A percentile compares a stretch with the other conserved stretches of the same genome.
Evolutionary conservation across 2,888 invertebrate genomes (phyloP).

Genomic region (Parnassius orleans): DNA sequence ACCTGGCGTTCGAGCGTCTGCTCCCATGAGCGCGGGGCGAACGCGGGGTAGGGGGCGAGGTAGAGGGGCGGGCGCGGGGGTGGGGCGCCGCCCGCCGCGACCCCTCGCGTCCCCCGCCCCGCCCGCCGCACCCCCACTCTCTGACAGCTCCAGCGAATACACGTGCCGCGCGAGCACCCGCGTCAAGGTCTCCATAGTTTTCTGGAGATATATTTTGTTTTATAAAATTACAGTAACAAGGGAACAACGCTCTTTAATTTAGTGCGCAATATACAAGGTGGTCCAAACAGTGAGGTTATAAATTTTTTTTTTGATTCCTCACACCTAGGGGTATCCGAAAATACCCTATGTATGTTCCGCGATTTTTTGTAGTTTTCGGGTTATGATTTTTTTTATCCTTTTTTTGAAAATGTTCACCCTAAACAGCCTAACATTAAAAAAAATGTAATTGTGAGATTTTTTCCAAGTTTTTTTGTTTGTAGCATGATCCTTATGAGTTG

Average conservation of each 20-base stretch:
- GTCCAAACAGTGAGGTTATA: too few relatives aligned
- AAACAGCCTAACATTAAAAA: too few relatives aligned
- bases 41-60: slow-evolving; percentile 38
- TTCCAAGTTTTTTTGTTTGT: too few relatives aligned
- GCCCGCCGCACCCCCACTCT: slow-evolving; percentile 84
- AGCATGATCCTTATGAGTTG: rapidly evolving
- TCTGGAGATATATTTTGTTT: slow-evolving; percentile 69
- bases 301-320: too few relatives aligned
- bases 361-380: too few relatives aligned
- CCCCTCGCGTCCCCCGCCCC: slow-evolving; percentile 35
- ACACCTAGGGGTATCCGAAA: too few relatives aligned
- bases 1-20: slow-evolving; percentile 43
- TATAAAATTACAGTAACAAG: neutral
- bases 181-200: slow-evolving; percentile 98
- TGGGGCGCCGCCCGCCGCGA: slow-evolving; percentile 27
- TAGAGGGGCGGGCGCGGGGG: slow-evolving; percentile 37
- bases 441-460: too few relatives aligned
- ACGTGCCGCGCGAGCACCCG: slow-evolving; percentile 97
- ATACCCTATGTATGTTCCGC: too few relatives aligned
- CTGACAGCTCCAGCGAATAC: slow-evolving; percentile 94
- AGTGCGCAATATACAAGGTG: too few relatives aligned
- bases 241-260: too few relatives aligned
- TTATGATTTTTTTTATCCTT: too few relatives aligned
- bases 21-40: slow-evolving; percentile 36
- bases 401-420: too few relatives aligned